Base-by-base conservation (phyloP, 2,113 vertebrate genomes). In the Trogon surrucura region DNA sequence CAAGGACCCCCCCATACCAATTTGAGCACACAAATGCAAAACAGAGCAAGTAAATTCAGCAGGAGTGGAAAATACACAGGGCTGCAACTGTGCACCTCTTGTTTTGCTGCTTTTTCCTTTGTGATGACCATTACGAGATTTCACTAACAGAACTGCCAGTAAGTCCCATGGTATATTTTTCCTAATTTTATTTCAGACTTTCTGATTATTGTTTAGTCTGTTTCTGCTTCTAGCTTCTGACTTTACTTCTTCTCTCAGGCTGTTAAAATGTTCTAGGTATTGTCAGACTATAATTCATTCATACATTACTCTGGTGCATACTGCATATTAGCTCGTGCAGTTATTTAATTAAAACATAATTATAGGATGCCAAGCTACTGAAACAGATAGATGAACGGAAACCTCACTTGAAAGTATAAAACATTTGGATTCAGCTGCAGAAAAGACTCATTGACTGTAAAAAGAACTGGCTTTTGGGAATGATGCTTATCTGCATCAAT, bases 321-420 rank as follows among this genome's bases (percentile, higher is more conserved):
- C 14, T 94, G 44, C 20, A 30, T 48, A 86, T 95, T 93, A 82
- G 62, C 20, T 89, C 89, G 48, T 80, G 32, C 22, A 80, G 66
- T 96, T 96, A 94, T 94, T 97, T 95, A 95, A 97, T 97, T 97
- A 93, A 91, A 92, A 30, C 7, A 56, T 73, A 96, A 93, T 91
- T 94, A 85, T 44, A 91, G 44, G 80, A 30, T 50, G 51, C 10
- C 48, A 69, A 71, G 32, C 50, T 88, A 93, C 71, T 57, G 88
- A 96, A 96, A 71, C 51, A 94, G 19, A 74, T 19, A 95, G 60
- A 80, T 85, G 29, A 96, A 94, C 89, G 34, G 77, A 88, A 82
- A 92, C 91, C 96, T 91, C 41, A 83, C 70, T 93, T 93, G 75
- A 11, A 97, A 93, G 11, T 54, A 62, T 54, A 84, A 93, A 95